Evolutionary conservation across 2,797 vertebrate genomes (phyloP), one percentile per base, ranked within the genome.

Genomic region (Liasis olivaceus): DNA sequence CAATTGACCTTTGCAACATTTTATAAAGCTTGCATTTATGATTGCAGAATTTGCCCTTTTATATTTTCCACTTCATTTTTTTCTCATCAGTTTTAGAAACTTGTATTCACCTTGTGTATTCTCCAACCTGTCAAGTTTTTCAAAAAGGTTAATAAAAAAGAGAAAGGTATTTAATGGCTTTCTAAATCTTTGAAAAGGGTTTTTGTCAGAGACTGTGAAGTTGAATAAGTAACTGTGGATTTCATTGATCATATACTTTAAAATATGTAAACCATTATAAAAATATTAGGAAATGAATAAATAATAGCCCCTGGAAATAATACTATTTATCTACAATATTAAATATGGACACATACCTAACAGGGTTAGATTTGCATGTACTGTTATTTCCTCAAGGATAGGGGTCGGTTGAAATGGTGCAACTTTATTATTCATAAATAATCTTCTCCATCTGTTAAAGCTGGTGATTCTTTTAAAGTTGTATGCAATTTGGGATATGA

Each of bases 141-240:
- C 58, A 47, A 62, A 62, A 89, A 92, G 87, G 31, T 94, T 91
- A 94, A 94, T 92, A 56, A 92, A 94, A 72, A 90, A 31, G 88
- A 85, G 56, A 85, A 89, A 69, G 51, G 14, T 72, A 90, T 87
- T 92, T 87, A 92, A 90, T 60, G 56, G 11, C 51, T 72, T 86
- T 90, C 54, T 54, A 72, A 86, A 90, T 31, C 36, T 72, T 87
- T 90, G 84, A 90, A 31, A 90, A 92, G 63, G 8, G 22, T 72
- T 15, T 77, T 90, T 72, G 20, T 62, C 31, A 22, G 7, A 86
- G 24, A 89, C 51, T 42, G 47, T 81, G 31, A 89, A 58, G 47
- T 24, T 17, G 66, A 86, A 72, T 36, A 92, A 92, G 69, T 60
- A 92, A 51, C 63, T 84, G 59, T 15, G 7, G 24, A 13, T 62